These are phyloP conservation scores for Tortrix viridana DNA, from an alignment of 2,888 invertebrate species.

Conservation along the genomic window DNA sequence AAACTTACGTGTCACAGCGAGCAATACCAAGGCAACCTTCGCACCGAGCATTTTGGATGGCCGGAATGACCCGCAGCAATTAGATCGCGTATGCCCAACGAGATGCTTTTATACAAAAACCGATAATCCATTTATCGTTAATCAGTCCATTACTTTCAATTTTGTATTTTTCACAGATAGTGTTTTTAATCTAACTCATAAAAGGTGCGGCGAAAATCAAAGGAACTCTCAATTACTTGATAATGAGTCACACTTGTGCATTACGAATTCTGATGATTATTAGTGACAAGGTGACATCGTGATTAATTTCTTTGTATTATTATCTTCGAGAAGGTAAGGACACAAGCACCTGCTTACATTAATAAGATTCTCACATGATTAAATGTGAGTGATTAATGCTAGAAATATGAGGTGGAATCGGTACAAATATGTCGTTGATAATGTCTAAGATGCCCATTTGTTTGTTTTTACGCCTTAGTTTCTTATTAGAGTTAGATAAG, in stretches of 20 bases:
- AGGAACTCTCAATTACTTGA: slow-evolving; percentile 10
- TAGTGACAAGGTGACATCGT: not conserved
- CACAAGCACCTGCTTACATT: too few relatives aligned
- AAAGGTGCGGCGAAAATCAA: slow-evolving; percentile 24
- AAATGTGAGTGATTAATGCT: too few relatives aligned
- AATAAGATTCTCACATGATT: too few relatives aligned
- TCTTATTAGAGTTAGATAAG: too few relatives aligned
- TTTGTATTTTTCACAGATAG: slow-evolving; percentile 11
- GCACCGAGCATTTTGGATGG: slow-evolving; percentile 6
- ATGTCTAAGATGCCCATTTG: too few relatives aligned
- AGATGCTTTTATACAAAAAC: slow-evolving; percentile 14
- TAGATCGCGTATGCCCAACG: not conserved
- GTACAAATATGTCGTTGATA: too few relatives aligned
- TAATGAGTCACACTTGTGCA: too few relatives aligned
- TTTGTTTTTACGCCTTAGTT: too few relatives aligned
- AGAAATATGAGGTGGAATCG: too few relatives aligned
- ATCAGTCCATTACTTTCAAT: slow-evolving; percentile 6
- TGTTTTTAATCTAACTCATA: slow-evolving; percentile 5
- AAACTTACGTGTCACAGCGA: slow-evolving; percentile 25
- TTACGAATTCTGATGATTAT: slow-evolving; percentile 20
- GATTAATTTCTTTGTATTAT: slow-evolving; percentile 14
- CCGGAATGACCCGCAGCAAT: not conserved
- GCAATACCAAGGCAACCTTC: not conserved
- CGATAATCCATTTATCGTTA: slow-evolving; percentile 22
- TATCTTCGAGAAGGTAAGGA: not conserved